phyloP scores from a whole-genome alignment of 2,888 invertebrate genomes.

The Phragmatobia fuliginosa region DNA sequence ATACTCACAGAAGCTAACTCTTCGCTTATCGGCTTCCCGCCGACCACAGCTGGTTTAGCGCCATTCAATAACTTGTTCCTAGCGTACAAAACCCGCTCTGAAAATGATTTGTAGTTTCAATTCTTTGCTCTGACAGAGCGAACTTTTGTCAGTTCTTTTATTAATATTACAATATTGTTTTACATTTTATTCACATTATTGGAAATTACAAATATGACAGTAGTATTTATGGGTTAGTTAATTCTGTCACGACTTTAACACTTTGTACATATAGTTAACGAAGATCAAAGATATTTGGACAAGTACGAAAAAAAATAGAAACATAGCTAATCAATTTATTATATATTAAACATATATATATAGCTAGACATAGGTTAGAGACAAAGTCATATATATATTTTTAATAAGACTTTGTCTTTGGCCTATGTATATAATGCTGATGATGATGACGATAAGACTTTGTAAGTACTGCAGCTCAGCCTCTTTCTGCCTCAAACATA shows the following conservation, averaged over 20 bases:
- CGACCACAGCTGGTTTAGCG: constrained; percentile 85
- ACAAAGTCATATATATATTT: too few species aligned
- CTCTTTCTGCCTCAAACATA: not conserved
- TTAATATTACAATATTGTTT: not conserved
- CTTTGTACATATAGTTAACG: not conserved
- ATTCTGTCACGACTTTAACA: not conserved
- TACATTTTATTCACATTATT: not conserved
- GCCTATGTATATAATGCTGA: too few species aligned
- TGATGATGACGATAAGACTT: not conserved
- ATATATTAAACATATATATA: too few species aligned
- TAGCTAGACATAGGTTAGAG: too few species aligned
- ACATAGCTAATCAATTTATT: too few species aligned
- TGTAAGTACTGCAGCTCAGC: not conserved
- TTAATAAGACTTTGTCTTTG: too few species aligned
- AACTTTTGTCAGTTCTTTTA: constrained; percentile 27
- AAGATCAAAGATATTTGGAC: not conserved
- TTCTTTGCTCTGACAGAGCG: constrained; percentile 34
- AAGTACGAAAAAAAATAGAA: not conserved
- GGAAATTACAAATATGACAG: not conserved
- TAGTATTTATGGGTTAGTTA: not conserved
- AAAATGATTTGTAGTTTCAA: constrained; percentile 58
- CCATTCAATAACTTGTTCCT: constrained; percentile 83
- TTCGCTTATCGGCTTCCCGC: constrained; percentile 89
- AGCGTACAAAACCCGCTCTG: constrained; percentile 89
- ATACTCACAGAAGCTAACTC: constrained; percentile 88